Conservation (phyloP, 2,113 vertebrate genomes). For the Tonatia bakeri region DNA sequence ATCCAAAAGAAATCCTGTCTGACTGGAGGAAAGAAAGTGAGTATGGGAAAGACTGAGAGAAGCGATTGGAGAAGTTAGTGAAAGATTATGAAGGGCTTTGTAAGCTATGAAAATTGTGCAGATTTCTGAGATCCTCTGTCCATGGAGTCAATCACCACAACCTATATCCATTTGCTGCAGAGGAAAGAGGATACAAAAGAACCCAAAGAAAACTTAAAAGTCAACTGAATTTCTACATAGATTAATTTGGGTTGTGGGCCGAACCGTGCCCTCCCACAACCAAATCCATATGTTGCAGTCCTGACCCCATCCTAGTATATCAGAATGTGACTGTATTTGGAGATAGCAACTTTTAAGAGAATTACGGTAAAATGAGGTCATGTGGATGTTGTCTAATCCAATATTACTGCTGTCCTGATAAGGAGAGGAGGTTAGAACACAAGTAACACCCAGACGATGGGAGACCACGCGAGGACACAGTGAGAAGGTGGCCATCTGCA, state of each 20-base stretch:
- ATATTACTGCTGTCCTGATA: neutral
- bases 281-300: neutral
- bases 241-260: neutral
- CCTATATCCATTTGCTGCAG: neutral
- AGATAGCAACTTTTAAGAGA: neutral
- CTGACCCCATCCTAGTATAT: neutral
- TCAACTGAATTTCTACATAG: neutral
- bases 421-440: neutral
- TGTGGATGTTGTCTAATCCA: neutral
- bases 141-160: neutral
- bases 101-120: neutral
- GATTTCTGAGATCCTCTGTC: neutral
- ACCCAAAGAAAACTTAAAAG: neutral
- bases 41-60: neutral
- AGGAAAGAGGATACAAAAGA: neutral
- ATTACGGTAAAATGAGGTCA: neutral
- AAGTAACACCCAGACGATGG: neutral
- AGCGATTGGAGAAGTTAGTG: neutral
- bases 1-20: neutral
- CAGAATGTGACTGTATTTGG: neutral
- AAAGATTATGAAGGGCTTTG: neutral
- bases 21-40: neutral
- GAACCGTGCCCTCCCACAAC: neutral
- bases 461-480: neutral
- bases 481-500: neutral